Evolutionary conservation across 2,797 vertebrate genomes (phyloP), one percentile per base, ranked within the genome.

Genomic region (Percopsis omiscomaycus): DNA sequence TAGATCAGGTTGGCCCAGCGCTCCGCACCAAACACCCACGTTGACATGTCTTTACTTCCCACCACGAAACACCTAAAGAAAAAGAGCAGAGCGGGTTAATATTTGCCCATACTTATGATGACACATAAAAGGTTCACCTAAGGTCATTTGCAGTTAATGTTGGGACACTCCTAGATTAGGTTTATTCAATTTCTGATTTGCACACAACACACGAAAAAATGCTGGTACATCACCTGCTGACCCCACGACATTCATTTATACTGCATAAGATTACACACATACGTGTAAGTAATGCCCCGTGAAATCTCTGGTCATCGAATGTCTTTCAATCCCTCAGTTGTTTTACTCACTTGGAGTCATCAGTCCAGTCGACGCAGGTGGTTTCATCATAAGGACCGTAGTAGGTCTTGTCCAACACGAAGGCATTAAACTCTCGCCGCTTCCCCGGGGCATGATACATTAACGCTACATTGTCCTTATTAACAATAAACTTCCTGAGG

Each of bases 11-110:
- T 99, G 64, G 82, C 89, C 96, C 96, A 99, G 76, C 97, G 95
- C 71, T 99, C 94, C 0, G 96, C 95, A 61, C 97, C 97, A 16
- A 99, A 99, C 73, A 99, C 94, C 97, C 98, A 99, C 0, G 96
- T 96, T 0, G 95, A 96, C 95, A 94, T 98, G 88, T 99, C 97
- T 86, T 95, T 97, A 84, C 96, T 98, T 42, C 98, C 98, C 11
- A 99, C 93, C 10, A 88, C 97, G 57, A 99, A 98, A 82, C 98
- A 99, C 63, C 97, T 99, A 75, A 5, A 14, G 15, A 6, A 64
- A 12, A 64, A 74, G 0, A 0, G 5, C 10, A 11, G n/a, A 3
- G 27, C 32, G 1, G 3, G n/a, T 4, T n/a, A 48, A 8, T 14
- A 51, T 51, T 37, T 5, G 49, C 5, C n/a, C 15, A n/a, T 22